Base-by-base conservation (phyloP, 2,113 vertebrate genomes). In the Scatophagus argus region DNA sequence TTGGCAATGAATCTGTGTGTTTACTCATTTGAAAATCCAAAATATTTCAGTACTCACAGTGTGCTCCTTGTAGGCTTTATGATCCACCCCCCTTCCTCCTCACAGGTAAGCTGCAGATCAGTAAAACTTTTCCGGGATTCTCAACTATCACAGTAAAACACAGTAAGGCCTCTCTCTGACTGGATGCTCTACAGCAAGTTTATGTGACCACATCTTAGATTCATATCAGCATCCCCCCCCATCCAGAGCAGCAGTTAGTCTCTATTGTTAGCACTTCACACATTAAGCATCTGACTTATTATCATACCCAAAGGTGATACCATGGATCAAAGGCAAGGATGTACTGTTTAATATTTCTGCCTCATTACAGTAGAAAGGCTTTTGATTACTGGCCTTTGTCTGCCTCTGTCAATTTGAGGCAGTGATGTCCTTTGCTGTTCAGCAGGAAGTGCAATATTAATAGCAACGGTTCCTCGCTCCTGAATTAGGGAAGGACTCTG, bases 331-430 rank as follows among this genome's bases (percentile, higher is more conserved):
- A 94, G 88, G 76, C 88, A 86, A 83, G 73, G 68, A 91, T 91
- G 91, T 88, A 82, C 88, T 86, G 77, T 89, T 92, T 89, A 90
- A 93, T 92, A 92, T 91, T 92, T 91, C 90, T 84, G 72, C 87
- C 85, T 93, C 90, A 89, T 93, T 94, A 91, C 76, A 77, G 81
- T 59, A 76, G 68, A 76, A 54, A 79, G 85, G 61, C 73, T 83
- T 92, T 89, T 92, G 90, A 93, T 92, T 91, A 87, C 84, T 81
- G 84, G 77, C 87, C 84, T 94, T 87, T 91, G 84, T 91, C 82
- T 87, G 89, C 79, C 86, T 85, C 77, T 87, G 88, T 88, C 91
- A 85, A 68, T 91, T 86, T 86, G 55, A 89, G 66, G 76, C 66
- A 62, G 81, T 27, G 61, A 75, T 80, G 83, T 93, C 91, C 86